Percentiles rank a stretch among this genome's conserved stretches.
Evolutionary conservation across 2,888 invertebrate species (phyloP).

Genomic region (Clusia tigrina): DNA sequence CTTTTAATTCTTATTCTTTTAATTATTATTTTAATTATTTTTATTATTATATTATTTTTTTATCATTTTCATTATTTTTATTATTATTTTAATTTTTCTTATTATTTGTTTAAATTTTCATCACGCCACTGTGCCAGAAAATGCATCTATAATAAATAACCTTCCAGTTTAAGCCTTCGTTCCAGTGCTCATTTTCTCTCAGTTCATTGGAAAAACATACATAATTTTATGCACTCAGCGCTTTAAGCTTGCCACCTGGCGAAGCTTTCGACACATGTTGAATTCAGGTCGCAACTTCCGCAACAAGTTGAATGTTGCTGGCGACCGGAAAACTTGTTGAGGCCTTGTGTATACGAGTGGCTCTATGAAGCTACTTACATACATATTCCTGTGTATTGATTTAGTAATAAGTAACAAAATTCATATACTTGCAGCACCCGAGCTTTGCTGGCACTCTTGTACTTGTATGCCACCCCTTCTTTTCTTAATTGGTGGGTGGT

Average conservation of each 20-base stretch:
- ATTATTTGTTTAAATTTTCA: neutral
- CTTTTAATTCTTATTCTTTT: no score
- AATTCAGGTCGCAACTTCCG: neutral
- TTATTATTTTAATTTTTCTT: neutral
- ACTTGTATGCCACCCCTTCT: no score
- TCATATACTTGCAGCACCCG: no score
- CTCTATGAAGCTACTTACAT: no score
- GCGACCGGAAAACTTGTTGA: no score
- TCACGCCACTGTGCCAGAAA: neutral
- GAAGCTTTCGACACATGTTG: neutral
- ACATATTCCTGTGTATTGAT: no score
- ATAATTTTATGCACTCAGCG: constrained; percentile 3
- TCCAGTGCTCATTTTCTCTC: neutral
- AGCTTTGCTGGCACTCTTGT: no score
- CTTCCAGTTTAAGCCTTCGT: constrained; percentile 4
- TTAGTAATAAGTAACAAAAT: no score
- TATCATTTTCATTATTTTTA: neutral
- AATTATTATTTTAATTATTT: neutral
- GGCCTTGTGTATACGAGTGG: no score
- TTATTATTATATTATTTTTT: neutral
- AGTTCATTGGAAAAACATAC: neutral
- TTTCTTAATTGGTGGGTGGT: no score
- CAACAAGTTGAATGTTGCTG: neutral
- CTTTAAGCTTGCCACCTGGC: constrained; percentile 10
- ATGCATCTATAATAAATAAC: constrained; percentile 5